Base-by-base conservation (phyloP, 2,797 vertebrate genomes). In the Hyperoplus immaculatus region DNA sequence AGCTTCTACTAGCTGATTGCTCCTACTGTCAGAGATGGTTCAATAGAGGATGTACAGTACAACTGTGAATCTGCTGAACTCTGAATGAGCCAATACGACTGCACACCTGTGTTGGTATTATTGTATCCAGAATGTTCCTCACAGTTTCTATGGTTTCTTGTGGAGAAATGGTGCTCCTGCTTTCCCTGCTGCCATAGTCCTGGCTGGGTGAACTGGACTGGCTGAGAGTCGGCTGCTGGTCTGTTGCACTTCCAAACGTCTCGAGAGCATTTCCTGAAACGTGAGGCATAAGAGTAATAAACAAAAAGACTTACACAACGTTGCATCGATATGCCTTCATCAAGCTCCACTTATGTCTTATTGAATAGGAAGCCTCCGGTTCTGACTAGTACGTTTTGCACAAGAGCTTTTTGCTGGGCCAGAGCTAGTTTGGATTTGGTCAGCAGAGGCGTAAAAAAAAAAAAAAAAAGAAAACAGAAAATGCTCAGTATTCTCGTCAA, bases 41-140 rank as follows among this genome's bases (percentile, higher is more conserved):
- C 18, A 55, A 12, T 45, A 45, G 14, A 58, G 18, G 51, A 54
- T 9, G 16, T 21, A 9, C 15, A n/a, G 29, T 29, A 29, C 29
- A 29, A 36, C 14, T 50, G 9, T 69, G 41, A 54, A 50, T n/a
- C 57, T 76, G 36, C 39, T 66, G 8, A 47, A 46, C 36, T 18
- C 10, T 14, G 11, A 14, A 16, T 9, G 15, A n/a, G 21, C 70
- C 1, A n/a, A 60, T 15, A 75, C 61, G 29, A 16, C 0, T 36
- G n/a, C 88, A 71, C 89, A 98, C 97, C 97, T 97, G 96, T 82
- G 97, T 97, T 69, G 96, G 95, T 88, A 97, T 94, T 66, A 95
- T 87, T 62, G 95, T 91, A 50, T 96, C 95, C 0, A 94, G 82
- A 79, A 94, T 81, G 86, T 84, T 95, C 80, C 91, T 93, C 77